Base-by-base conservation (phyloP, 2,113 vertebrate genomes). In the Colaptes auratus region DNA sequence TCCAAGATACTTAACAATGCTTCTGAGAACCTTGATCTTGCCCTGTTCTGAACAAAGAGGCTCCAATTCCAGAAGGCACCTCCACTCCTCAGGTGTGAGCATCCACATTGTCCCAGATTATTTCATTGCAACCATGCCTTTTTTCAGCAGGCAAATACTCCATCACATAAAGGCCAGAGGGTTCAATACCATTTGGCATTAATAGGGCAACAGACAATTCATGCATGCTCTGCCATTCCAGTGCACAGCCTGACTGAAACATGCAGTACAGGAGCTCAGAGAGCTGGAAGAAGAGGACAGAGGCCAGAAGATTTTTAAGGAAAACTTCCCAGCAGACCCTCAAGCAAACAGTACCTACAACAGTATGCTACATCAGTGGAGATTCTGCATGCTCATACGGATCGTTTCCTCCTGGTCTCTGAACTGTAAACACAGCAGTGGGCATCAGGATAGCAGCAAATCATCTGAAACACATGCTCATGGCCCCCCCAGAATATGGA, bases 401-500 rank as follows among this genome's bases (percentile, higher is more conserved):
- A 72, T 60, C 9, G 46, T 82, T 85, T 63, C 52, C 50, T 71
- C 4, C 0, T 92, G 85, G 53, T 93, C 75, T 89, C 48, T 82
- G 76, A 83, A 53, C 58, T 83, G 69, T 63, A 78, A 76, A 35
- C 63, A 89, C 55, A 82, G 73, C 58, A 84, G 59, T 24, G 60
- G 65, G 48, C 78, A 80, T 35, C 74, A 75, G 58, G 17, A 28
- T n/a, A 72, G 78, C 84, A 92, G 84, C 87, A 95, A 85, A 85
- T 76, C 56, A 82, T n/a, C 71, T 52, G 46, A 80, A 77, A 74
- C 58, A 46, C 83, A 88, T 3, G 23, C 58, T 81, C 70, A 42
- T 0, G 0, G 25, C 63, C 82, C 64, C 69, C 56, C n/a, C 77
- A 36, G 74, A 87, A 89, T 46, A 66, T 15, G 2, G 66, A 89